Percentiles rank a stretch among this genome's conserved stretches.
Conservation (phyloP, 2,113 vertebrate species). For the Vulpes lagopus region DNA sequence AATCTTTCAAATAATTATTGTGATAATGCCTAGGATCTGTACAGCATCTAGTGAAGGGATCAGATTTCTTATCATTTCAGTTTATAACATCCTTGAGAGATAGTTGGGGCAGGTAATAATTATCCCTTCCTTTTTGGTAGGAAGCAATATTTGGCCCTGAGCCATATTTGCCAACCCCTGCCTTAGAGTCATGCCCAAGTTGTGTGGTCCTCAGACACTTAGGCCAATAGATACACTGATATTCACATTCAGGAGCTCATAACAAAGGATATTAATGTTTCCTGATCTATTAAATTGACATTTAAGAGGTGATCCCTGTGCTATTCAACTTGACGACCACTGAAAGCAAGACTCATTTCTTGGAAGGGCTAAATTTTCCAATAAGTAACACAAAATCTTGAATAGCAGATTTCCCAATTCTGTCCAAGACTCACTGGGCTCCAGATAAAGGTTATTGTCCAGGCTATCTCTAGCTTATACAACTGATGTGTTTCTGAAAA, state of each 20-base stretch:
- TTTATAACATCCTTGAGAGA: conserved; percentile 1
- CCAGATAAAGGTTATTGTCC: neutral
- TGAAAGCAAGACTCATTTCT: neutral
- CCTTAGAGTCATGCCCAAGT: neutral
- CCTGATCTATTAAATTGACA: too few relatives aligned
- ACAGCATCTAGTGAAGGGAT: neutral
- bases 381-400: neutral
- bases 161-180: neutral
- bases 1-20: conserved; percentile 30
- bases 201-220: neutral
- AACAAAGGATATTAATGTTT: neutral
- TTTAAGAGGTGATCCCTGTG: neutral
- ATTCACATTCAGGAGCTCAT: neutral
- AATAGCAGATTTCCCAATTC: conserved; percentile 12
- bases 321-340: neutral
- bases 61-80: neutral
- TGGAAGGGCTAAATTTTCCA: neutral
- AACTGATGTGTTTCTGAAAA: neutral
- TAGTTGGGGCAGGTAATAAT: neutral
- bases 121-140: neutral
- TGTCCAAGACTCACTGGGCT: neutral
- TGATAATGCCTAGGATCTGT: neutral
- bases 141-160: neutral
- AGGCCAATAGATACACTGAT: neutral
- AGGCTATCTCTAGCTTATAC: neutral